Conservation (phyloP, 1,140 invertebrate species). For the Zophobas morio region DNA sequence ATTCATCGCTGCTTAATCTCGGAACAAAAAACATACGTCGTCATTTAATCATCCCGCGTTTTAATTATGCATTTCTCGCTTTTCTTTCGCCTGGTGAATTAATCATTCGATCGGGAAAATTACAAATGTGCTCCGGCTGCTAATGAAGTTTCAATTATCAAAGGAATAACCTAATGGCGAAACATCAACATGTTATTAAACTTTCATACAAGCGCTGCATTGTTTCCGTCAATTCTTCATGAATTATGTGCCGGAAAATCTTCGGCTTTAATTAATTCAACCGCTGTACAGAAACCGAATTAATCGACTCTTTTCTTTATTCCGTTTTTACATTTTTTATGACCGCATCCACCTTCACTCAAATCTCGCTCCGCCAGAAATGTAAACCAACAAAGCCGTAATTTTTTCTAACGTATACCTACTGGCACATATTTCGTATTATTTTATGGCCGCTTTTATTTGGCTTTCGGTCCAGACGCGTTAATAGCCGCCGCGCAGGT, state of each 20-base stretch:
- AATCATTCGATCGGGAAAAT: conserved; percentile 32
- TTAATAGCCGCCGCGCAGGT: neutral
- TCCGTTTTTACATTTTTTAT: conserved; percentile 34
- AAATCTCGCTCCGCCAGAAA: conserved; percentile 2
- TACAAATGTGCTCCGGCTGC: conserved; percentile 17
- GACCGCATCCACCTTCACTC: conserved; percentile 11
- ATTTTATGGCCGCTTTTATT: conserved; percentile 27
- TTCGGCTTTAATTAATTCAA: conserved; percentile 35
- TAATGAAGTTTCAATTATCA: conserved; percentile 46
- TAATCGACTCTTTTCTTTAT: neutral
- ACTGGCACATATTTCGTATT: conserved; percentile 34
- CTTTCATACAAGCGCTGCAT: conserved; percentile 4
- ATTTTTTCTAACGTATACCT: conserved; percentile 31
- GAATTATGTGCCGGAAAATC: conserved; percentile 16
- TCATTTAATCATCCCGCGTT: conserved; percentile 13
- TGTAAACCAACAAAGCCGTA: conserved; percentile 24
- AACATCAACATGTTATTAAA: conserved; percentile 14
- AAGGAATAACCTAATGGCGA: conserved; percentile 38
- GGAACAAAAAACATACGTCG: neutral
- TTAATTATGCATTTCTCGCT: conserved; percentile 28
- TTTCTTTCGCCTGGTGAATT: conserved; percentile 35
- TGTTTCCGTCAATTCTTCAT: conserved; percentile 15
- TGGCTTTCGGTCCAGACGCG: conserved; percentile 22
- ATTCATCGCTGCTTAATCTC: conserved; percentile 45
- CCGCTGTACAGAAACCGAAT: too few species aligned